Percentiles rank a stretch among this genome's conserved stretches.
Evolutionary conservation across 1,140 invertebrate genomes (phyloP).

Genomic region (Pinna nobilis): DNA sequence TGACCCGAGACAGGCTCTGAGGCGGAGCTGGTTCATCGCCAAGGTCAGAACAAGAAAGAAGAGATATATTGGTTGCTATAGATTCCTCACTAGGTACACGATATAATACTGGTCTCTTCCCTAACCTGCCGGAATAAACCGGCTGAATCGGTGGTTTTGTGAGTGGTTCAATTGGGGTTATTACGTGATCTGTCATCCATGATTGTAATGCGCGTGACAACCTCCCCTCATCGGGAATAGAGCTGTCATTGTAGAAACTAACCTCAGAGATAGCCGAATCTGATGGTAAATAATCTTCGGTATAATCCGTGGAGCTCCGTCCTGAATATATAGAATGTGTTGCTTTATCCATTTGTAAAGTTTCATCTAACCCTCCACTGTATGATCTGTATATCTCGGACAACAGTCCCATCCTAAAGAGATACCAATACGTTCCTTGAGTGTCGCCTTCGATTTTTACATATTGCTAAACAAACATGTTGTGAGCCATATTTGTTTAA

Average conservation of each 20-base stretch:
- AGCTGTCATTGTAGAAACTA: constrained; percentile 10
- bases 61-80: constrained; percentile 52
- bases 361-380: no score
- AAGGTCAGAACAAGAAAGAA: constrained; percentile 53
- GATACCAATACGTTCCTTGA: no score
- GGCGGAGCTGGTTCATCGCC: constrained; percentile 14
- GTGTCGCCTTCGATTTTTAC: no score
- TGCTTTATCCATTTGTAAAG: no score
- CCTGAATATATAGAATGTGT: no score
- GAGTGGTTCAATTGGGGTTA: constrained; percentile 45
- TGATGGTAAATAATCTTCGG: not conserved
- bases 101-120: constrained; percentile 21
- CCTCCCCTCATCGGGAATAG: constrained; percentile 48
- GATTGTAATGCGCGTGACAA: constrained; percentile 51
- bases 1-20: not conserved
- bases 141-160: constrained; percentile 46
- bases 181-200: constrained; percentile 56
- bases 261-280: constrained; percentile 35
- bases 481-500: no score
- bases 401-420: no score
- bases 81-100: constrained; percentile 53
- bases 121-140: constrained; percentile 57
- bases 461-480: no score
- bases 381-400: no score
- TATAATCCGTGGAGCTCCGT: not conserved